Evolutionary conservation across 1,140 invertebrate species (phyloP).

Genomic region (Lepidurus apus): DNA sequence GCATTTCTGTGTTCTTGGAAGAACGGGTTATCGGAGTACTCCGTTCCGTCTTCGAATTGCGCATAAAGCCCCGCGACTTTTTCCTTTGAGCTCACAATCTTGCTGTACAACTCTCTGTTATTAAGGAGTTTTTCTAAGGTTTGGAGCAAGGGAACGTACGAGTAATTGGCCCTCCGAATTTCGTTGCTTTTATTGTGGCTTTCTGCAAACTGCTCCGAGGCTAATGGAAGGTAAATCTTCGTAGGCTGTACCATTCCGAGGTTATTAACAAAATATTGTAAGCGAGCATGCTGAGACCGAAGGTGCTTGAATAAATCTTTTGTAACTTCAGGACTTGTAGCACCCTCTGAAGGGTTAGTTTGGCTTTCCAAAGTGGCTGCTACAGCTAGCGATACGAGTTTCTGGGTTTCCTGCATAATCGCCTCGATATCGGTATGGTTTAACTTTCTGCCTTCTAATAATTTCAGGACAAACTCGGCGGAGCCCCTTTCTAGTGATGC

Average conservation of each 20-base stretch:
- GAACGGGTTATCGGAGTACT: conserved; percentile 9
- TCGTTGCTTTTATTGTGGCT: neutral
- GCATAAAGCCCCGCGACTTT: conserved; percentile 14
- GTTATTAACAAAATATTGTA: neutral
- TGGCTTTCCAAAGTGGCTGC: neutral
- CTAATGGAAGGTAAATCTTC: conserved; percentile 6
- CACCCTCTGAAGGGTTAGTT: conserved; percentile 4
- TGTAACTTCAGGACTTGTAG: conserved; percentile 1
- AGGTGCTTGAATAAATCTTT: conserved; percentile 1
- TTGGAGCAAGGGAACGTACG: conserved; percentile 4
- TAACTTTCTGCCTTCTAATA: conserved; percentile 1
- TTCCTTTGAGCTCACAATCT: neutral
- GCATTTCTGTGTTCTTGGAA: conserved; percentile 28
- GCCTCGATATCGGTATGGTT: neutral
- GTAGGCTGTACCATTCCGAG: conserved; percentile 4
- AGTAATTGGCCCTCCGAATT: conserved; percentile 5
- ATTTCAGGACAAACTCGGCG: neutral
- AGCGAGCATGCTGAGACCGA: neutral
- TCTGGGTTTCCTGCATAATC: conserved; percentile 5
- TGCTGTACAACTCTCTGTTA: neutral
- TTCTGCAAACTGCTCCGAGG: neutral
- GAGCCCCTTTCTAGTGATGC: neutral
- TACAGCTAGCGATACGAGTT: neutral
- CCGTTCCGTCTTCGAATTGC: conserved; percentile 28
- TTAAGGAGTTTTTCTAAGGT: neutral